Conservation (phyloP, 92 coral and sea anemone genomes). For the Ricordea florida region DNA sequence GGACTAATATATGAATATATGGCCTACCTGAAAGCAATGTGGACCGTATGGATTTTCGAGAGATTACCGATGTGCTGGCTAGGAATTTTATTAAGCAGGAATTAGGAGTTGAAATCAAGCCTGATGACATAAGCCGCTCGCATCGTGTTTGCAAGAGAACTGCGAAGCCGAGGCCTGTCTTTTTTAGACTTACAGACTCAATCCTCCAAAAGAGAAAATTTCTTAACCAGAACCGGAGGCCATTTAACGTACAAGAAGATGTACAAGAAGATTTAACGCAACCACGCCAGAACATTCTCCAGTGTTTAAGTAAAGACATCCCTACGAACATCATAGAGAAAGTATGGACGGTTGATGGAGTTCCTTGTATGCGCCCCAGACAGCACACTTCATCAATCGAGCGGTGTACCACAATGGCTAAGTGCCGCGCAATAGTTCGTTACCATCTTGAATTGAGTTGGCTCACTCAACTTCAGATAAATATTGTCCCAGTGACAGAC, state of each 20-base stretch:
- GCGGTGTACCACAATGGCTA: too few relatives aligned
- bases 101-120: neutral
- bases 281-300: neutral
- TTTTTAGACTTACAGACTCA: slow-evolving; percentile 6
- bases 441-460: too few relatives aligned
- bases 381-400: too few relatives aligned
- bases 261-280: slow-evolving; percentile 11
- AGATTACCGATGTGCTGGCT: too few relatives aligned
- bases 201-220: neutral
- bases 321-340: neutral
- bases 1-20: too few relatives aligned
- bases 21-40: too few relatives aligned
- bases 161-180: slow-evolving; percentile 12
- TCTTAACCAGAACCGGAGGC: slow-evolving; percentile 1
- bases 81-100: too few relatives aligned
- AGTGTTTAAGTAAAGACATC: neutral
- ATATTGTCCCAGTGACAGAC: too few relatives aligned
- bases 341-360: slow-evolving; percentile 16
- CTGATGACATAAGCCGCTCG: slow-evolving; percentile 24
- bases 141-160: slow-evolving; percentile 37
- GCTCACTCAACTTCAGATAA: too few relatives aligned
- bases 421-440: too few relatives aligned
- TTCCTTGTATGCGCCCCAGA: neutral
- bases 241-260: neutral
- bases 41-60: too few relatives aligned